A percentile compares a stretch with the other conserved stretches of the same genome.
Conservation (phyloP, 2,888 invertebrate genomes). For the Cactoblastis cactorum region DNA sequence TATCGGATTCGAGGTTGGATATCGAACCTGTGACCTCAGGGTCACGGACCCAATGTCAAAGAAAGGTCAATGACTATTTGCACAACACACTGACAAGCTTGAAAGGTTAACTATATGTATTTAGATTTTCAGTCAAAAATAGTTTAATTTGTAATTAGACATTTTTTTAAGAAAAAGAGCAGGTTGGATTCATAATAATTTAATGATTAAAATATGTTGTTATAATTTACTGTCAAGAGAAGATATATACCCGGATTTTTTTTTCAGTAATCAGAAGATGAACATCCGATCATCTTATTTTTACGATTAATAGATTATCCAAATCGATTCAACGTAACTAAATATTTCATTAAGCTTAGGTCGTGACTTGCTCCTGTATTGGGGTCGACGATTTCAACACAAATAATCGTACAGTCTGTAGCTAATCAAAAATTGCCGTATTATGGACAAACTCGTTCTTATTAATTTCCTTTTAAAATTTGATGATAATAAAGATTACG, state of each 20-base stretch:
- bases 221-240: too few species aligned
- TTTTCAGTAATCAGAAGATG: neutral
- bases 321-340: slow-evolving; percentile 43
- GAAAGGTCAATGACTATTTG: slow-evolving; percentile 14
- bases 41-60: slow-evolving; percentile 13
- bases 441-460: neutral
- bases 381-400: slow-evolving; percentile 41
- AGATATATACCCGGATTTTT: too few species aligned
- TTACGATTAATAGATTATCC: slow-evolving; percentile 37
- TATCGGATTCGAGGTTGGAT: slow-evolving; percentile 4
- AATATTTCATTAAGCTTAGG: slow-evolving; percentile 36
- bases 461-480: neutral
- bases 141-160: too few species aligned
- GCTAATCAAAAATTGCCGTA: slow-evolving; percentile 14
- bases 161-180: too few species aligned
- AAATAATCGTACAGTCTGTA: slow-evolving; percentile 22
- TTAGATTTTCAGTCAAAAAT: neutral
- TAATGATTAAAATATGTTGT: too few species aligned
- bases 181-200: too few species aligned
- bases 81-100: neutral
- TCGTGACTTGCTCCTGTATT: slow-evolving; percentile 38
- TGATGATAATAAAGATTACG: neutral
- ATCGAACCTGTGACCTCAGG: slow-evolving; percentile 13
- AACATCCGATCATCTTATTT: slow-evolving; percentile 27
- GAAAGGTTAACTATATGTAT: neutral